Conservation (phyloP, 2,113 vertebrate genomes). For the Oceanites oceanicus region DNA sequence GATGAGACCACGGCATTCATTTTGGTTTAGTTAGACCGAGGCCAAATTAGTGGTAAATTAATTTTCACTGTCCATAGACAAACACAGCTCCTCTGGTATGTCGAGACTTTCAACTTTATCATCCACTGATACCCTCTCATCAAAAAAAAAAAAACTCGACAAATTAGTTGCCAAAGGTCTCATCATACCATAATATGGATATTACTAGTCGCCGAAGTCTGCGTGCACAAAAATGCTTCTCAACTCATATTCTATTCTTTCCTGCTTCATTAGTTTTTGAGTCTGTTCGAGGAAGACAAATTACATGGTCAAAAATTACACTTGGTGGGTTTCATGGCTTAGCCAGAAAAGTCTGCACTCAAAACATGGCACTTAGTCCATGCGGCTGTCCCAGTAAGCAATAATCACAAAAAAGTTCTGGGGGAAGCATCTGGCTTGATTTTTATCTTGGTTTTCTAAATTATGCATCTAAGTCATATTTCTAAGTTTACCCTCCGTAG, state of each 20-base stretch:
- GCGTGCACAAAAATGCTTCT: neutral
- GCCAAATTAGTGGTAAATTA: neutral
- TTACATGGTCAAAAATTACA: neutral
- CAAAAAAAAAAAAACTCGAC: neutral
- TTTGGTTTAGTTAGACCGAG: neutral
- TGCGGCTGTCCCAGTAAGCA: neutral
- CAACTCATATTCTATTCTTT: neutral
- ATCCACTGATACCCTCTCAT: neutral
- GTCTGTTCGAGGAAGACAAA: neutral
- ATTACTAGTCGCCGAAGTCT: neutral
- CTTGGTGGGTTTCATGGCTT: neutral
- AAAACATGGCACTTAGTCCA: neutral
- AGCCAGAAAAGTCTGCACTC: neutral
- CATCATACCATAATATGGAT: accelerated
- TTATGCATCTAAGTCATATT: neutral
- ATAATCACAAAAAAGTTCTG: neutral
- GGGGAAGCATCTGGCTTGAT: neutral
- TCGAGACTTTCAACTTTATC: neutral
- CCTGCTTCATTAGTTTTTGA: neutral
- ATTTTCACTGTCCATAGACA: neutral
- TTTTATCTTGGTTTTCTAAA: conserved; percentile 46
- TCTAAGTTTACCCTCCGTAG: neutral
- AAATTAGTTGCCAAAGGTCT: neutral
- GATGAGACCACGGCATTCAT: neutral
- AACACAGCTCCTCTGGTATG: neutral